Percentiles rank a stretch among this genome's conserved stretches.
These are phyloP conservation scores for Oenanthe oenanthe DNA, from an alignment of 2,113 vertebrate species.

Conservation along the genomic window DNA sequence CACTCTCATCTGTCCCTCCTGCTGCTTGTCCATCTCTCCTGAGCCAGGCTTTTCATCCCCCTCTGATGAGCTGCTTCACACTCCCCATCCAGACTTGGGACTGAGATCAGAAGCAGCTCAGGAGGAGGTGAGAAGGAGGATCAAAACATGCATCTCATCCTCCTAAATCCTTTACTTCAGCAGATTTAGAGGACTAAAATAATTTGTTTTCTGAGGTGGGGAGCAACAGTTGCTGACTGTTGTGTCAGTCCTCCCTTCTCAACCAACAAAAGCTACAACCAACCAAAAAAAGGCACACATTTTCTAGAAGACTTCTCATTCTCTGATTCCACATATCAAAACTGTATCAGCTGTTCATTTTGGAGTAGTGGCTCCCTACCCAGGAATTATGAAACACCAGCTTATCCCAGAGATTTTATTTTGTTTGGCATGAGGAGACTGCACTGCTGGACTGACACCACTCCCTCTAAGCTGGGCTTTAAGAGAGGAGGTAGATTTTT, in stretches of 20 bases:
- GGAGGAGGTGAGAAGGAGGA: neutral
- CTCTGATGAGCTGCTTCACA: neutral
- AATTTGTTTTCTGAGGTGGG: neutral
- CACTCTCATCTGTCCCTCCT: neutral
- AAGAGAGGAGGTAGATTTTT: neutral
- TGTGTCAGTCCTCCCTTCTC: too few species aligned
- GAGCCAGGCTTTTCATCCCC: neutral
- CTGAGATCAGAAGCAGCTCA: neutral
- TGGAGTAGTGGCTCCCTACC: neutral
- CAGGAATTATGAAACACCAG: neutral
- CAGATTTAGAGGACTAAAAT: neutral
- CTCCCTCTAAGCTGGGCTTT: neutral
- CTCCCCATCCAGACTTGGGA: neutral
- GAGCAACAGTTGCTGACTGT: neutral
- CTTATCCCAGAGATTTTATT: neutral
- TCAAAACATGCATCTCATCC: neutral
- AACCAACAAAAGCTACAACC: neutral
- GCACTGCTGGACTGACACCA: neutral
- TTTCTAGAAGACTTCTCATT: neutral
- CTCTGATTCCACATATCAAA: neutral
- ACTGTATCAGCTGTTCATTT: neutral
- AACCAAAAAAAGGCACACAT: neutral
- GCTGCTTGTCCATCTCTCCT: neutral
- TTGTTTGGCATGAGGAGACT: neutral
- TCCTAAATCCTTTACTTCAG: neutral